Evolutionary conservation across 2,797 vertebrate species (phyloP), one percentile per base, ranked within the genome.

Genomic region (Aphelocoma californica): DNA sequence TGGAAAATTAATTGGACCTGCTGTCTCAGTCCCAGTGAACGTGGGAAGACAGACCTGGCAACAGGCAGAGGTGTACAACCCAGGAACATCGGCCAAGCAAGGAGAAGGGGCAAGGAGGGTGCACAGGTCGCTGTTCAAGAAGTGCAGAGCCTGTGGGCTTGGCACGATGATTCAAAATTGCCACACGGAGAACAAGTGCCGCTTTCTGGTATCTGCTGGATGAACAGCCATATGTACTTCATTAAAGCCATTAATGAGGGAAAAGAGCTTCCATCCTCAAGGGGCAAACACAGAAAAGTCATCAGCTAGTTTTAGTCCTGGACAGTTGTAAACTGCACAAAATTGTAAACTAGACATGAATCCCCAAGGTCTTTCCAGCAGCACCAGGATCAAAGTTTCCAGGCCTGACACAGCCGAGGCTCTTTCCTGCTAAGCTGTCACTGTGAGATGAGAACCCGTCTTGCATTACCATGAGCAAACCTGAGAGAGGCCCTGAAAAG

Each of bases 401-500:
- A 53, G 71, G 69, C 54, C 74, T 31, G 10, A 66, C 42, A 23
- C 40, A 88, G 79, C 31, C 6, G 0, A 15, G n/a, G 66, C 34
- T 82, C 72, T 83, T 69, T 81, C 34, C 86, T 77, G 61, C 66
- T 91, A 91, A 94, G 72, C 74, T 73, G 81, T 47, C 44, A 11
- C 44, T 31, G 65, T 10, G 1, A 82, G 57, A 81, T 51, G n/a
- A 93, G 78, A 95, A 87, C 61, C 81, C 51, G 58, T 31, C 70
- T 53, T 64, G 54, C 26, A 15, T 54, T 36, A 42, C 65, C 23
- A 7, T 16, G 34, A 95, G 86, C 74, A 93, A 88, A 72, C 65
- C 69, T 70, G 44, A 82, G 70, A 71, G 42, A 64, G 4, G 58
- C 74, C 54, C 75, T 80, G 53, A 31, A 67, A 95, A 88, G 58